Evolutionary conservation across 2,797 vertebrate species (phyloP).

Genomic region (Halcyon badia): DNA sequence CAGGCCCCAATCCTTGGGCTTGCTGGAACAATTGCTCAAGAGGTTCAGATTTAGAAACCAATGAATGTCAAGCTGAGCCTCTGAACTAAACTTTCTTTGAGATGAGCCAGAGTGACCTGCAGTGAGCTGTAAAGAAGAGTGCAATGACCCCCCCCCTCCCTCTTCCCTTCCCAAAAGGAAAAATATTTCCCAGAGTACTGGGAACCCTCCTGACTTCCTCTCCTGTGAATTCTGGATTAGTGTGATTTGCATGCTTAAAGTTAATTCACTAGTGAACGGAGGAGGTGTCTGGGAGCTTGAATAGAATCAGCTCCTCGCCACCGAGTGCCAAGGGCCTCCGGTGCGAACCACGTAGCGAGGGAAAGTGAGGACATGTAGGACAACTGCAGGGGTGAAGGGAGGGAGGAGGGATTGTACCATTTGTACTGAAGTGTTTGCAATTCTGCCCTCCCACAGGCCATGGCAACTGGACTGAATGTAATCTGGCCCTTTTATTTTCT

Average conservation of each 20-base stretch:
- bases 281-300: conserved; percentile 63
- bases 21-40: conserved; percentile 40
- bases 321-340: conserved; percentile 31
- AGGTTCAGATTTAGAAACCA: conserved; percentile 55
- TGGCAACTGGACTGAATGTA: conserved; percentile 62
- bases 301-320: conserved; percentile 38
- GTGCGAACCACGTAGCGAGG: not conserved
- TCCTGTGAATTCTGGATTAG: conserved; percentile 61
- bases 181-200: conserved; percentile 60
- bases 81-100: conserved; percentile 64
- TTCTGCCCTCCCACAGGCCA: conserved; percentile 55
- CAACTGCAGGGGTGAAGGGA: conserved; percentile 52
- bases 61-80: conserved; percentile 46
- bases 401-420: conserved; percentile 49
- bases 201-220: conserved; percentile 63
- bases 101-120: conserved; percentile 54
- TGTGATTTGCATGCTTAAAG: conserved; percentile 68
- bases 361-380: conserved; percentile 66
- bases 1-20: conserved; percentile 16
- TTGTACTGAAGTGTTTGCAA: conserved; percentile 54
- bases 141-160: not conserved
- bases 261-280: conserved; percentile 47
- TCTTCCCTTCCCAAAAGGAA: not conserved
- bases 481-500: conserved; percentile 62
- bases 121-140: conserved; percentile 32